These are phyloP conservation scores for Nestor notabilis DNA, from an alignment of 2,113 vertebrate species.

Conservation along the genomic window DNA sequence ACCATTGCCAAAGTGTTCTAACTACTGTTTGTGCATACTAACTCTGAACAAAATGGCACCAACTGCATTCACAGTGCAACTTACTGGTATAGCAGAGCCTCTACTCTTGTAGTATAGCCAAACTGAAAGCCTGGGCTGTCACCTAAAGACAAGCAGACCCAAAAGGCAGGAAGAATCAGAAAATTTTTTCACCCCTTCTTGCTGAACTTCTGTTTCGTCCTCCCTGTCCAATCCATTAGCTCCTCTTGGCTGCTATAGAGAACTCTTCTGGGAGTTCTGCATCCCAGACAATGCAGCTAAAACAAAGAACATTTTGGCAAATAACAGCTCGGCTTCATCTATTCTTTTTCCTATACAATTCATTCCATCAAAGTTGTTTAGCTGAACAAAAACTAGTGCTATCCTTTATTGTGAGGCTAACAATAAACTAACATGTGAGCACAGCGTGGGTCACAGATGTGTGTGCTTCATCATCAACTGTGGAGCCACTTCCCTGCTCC, in stretches of 20 bases:
- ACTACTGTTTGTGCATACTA: neutral
- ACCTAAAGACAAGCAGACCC: neutral
- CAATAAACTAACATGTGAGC: slow-evolving; percentile 42
- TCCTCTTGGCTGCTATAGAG: neutral
- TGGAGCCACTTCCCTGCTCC: neutral
- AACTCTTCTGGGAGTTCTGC: slow-evolving; percentile 16
- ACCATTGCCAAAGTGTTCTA: neutral
- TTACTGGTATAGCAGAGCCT: neutral
- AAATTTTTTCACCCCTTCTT: neutral
- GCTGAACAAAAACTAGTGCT: slow-evolving; percentile 35
- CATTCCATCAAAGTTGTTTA: slow-evolving; percentile 39
- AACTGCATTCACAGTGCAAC: neutral
- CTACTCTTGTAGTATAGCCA: neutral
- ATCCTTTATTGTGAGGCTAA: slow-evolving; percentile 47
- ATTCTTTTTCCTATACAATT: slow-evolving; percentile 42
- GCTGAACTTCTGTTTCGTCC: neutral
- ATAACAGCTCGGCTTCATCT: slow-evolving; percentile 35
- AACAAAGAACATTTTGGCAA: slow-evolving; percentile 55
- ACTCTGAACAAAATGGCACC: neutral
- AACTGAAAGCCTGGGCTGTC: neutral
- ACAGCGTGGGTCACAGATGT: slow-evolving; percentile 54
- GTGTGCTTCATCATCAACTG: neutral
- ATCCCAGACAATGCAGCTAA: neutral
- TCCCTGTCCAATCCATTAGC: neutral
- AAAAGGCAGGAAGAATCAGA: neutral